Conservation (phyloP, 2,113 vertebrate genomes). For the Campylomormyrus tamandua region DNA sequence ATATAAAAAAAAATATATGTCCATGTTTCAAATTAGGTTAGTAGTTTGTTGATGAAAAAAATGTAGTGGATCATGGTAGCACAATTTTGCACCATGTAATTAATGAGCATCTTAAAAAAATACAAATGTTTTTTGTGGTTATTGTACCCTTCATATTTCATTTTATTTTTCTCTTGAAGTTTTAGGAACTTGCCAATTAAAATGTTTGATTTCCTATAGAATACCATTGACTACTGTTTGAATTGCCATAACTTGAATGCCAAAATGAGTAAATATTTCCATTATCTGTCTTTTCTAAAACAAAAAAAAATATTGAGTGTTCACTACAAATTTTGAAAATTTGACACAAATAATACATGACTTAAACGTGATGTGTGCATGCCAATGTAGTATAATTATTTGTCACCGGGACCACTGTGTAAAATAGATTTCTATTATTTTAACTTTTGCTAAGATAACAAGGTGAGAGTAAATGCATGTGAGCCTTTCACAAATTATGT, state of each 20-base stretch:
- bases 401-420: neutral
- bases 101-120: slow-evolving; percentile 25
- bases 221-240: neutral
- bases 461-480: neutral
- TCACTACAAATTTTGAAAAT: neutral
- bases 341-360: neutral
- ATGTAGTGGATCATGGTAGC: slow-evolving; percentile 32
- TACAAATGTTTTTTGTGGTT: slow-evolving; percentile 21
- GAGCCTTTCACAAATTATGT: neutral
- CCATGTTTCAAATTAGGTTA: slow-evolving; percentile 51
- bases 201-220: slow-evolving; percentile 10
- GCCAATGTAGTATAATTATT: neutral
- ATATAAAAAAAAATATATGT: slow-evolving; percentile 46
- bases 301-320: neutral
- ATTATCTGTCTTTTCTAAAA: neutral
- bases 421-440: neutral
- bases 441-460: neutral
- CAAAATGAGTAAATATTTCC: slow-evolving; percentile 19
- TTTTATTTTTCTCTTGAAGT: neutral
- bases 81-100: slow-evolving; percentile 28
- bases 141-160: slow-evolving; percentile 25
- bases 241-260: slow-evolving; percentile 21
- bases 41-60: slow-evolving; percentile 41
- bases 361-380: neutral
- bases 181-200: slow-evolving; percentile 20